phyloP scores from a whole-genome alignment of 2,113 vertebrate species.

The Lepus americanus region DNA sequence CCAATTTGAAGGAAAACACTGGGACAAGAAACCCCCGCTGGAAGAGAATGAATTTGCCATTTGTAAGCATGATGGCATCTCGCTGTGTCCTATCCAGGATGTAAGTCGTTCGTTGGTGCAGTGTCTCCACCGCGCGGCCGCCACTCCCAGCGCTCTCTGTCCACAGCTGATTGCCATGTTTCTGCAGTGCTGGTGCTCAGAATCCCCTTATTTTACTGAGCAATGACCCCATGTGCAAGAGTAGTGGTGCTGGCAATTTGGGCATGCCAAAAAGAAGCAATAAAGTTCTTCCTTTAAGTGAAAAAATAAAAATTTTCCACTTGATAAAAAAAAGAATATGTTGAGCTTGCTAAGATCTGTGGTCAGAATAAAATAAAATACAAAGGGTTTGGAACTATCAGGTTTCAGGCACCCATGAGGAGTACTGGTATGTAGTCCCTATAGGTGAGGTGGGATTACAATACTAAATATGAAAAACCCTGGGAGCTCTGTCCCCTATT shows the following conservation, averaged over 20 bases:
- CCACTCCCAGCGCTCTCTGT: neutral
- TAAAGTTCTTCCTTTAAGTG: neutral
- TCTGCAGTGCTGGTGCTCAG: neutral
- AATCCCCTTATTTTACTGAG: neutral
- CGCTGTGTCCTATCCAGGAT: neutral
- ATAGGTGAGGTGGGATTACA: too few species aligned
- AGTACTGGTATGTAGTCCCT: neutral
- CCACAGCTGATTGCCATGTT: neutral
- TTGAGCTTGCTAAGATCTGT: neutral
- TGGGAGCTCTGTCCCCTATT: neutral
- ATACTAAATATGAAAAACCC: neutral
- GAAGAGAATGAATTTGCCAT: neutral
- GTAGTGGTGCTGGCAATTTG: too few species aligned
- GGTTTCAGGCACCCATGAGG: neutral
- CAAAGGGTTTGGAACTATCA: too few species aligned
- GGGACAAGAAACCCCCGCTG: neutral
- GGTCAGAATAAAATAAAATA: neutral
- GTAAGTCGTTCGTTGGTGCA: neutral
- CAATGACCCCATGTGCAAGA: neutral
- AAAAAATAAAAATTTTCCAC: neutral
- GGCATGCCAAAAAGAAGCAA: neutral
- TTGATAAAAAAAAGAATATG: neutral
- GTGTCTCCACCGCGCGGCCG: neutral
- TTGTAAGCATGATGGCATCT: neutral
- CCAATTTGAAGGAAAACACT: constrained; percentile 25